Conservation (phyloP, 2,113 vertebrate genomes). For the Rhabdornis inornatus region DNA sequence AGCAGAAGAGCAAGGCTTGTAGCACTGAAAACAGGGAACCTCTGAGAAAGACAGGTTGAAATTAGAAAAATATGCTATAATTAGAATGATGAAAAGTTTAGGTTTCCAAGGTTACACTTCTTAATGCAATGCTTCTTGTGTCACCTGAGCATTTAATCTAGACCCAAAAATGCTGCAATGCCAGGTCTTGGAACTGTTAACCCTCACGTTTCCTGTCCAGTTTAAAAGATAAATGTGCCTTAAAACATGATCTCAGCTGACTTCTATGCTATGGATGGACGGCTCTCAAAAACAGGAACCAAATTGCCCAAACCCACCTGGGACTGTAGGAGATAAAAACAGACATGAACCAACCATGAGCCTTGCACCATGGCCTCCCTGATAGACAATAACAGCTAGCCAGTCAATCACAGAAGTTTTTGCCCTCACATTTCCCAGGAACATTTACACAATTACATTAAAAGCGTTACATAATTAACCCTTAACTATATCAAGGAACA, state of each 20-base stretch:
- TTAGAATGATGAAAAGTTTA: background rate
- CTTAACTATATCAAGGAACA: background rate
- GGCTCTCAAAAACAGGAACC: background rate
- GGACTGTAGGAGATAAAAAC: background rate
- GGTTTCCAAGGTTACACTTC: background rate
- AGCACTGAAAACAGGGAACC: background rate
- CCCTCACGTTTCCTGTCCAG: background rate
- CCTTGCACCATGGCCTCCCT: background rate
- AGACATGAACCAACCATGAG: background rate
- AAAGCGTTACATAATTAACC: background rate
- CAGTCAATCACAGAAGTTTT: background rate
- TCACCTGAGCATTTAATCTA: background rate
- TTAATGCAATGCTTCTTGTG: background rate
- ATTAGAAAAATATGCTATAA: background rate
- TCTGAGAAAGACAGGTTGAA: background rate
- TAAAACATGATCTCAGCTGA: background rate
- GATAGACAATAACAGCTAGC: background rate
- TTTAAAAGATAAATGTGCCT: background rate
- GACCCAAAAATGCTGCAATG: background rate
- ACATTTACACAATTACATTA: background rate
- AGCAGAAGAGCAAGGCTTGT: background rate
- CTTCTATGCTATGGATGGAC: background rate
- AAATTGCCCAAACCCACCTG: background rate
- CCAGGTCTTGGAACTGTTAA: background rate
- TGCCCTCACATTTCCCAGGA: background rate